A percentile compares a stretch with the other conserved stretches of the same genome.
These are phyloP conservation scores for Notodonta dromedarius DNA, from an alignment of 2,888 invertebrate genomes.

Conservation along the genomic window DNA sequence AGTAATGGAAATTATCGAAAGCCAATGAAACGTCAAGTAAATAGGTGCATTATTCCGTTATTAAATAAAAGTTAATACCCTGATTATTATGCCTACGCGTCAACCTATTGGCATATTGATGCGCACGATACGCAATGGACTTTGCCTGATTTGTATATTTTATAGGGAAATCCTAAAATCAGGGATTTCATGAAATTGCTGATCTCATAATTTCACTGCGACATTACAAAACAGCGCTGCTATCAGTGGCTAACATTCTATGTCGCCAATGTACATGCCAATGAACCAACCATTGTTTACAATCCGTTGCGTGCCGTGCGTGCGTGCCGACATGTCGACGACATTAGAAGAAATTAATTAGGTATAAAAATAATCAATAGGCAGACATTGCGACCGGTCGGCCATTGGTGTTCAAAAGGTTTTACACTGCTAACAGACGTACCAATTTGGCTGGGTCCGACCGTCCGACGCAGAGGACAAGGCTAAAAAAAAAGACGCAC, in stretches of 20 bases:
- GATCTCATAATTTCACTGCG: no score
- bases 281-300: not conserved
- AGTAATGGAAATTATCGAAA: not conserved
- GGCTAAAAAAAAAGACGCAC: no score
- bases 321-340: not conserved
- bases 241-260: no score
- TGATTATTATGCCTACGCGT: conserved; percentile 38
- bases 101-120: not conserved
- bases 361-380: conserved; percentile 40
- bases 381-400: conserved; percentile 39
- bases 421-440: not conserved
- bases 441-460: not conserved
- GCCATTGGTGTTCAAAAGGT: conserved; percentile 38
- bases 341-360: conserved; percentile 31
- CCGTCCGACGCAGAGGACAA: no score
- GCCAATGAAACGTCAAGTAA: not conserved
- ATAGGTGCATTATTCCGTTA: conserved; percentile 12
- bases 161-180: no score
- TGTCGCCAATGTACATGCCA: no score
- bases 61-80: conserved; percentile 48
- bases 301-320: not conserved
- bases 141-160: not conserved
- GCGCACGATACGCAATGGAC: not conserved
- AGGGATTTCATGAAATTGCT: no score
- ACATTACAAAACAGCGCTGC: no score